Conservation (phyloP, 2,888 invertebrate genomes). For the Ceratothoa steindachneri region DNA sequence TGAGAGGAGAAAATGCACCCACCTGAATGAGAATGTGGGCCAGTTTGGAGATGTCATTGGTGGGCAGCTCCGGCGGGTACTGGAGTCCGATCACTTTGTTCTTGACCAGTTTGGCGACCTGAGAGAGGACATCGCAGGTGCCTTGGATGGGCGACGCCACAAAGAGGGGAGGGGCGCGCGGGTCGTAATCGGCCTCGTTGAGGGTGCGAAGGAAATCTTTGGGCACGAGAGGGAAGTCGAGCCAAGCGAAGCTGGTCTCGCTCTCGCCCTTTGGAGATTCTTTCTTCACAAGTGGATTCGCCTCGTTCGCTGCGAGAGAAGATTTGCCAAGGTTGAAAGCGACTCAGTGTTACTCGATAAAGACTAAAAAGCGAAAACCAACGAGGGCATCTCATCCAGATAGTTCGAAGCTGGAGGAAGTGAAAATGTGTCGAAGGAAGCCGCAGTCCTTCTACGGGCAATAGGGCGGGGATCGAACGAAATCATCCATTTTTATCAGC, state of each 20-base stretch:
- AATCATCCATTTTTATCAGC: no score
- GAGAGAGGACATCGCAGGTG: conserved; percentile 66
- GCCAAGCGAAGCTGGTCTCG: conserved; percentile 51
- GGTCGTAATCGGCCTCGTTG: conserved; percentile 51
- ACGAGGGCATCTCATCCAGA: no score
- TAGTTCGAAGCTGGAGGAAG: no score
- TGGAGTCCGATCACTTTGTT: conserved; percentile 84
- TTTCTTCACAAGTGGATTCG: not conserved
- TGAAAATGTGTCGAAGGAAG: no score
- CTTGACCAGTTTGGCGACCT: conserved; percentile 67
- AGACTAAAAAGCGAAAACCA: no score
- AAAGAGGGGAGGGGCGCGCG: conserved; percentile 54
- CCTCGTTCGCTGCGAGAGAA: no score
- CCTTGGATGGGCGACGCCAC: conserved; percentile 85
- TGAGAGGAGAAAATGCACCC: no score
- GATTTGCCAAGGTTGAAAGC: no score
- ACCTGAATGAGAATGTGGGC: conserved; percentile 59
- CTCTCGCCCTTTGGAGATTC: conserved; percentile 13
- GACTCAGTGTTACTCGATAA: no score
- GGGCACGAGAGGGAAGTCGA: conserved; percentile 69
- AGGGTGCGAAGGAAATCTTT: conserved; percentile 66
- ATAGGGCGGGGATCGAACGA: no score
- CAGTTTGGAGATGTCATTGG: conserved; percentile 66
- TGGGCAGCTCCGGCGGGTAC: conserved; percentile 72
- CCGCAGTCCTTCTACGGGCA: no score